phyloP scores from a whole-genome alignment of 2,113 vertebrate species.

The Dasyprocta punctata region DNA sequence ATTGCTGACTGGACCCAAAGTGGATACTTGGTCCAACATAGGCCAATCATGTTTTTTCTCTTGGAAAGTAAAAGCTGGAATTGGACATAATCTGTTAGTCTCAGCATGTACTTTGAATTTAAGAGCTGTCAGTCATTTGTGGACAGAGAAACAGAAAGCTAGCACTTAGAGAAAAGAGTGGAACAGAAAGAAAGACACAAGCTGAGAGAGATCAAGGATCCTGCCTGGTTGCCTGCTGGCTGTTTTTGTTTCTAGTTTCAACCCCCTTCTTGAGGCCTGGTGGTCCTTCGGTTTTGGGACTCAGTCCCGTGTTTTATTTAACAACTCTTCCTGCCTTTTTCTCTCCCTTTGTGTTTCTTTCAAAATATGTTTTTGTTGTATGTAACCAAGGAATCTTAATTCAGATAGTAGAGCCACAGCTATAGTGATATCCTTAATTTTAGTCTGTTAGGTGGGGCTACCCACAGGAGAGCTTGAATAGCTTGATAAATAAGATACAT shows the following conservation, averaged over 20 bases:
- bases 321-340: background rate
- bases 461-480: background rate
- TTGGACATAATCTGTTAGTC: background rate
- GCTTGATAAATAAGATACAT: background rate
- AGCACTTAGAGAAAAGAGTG: background rate
- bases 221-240: background rate
- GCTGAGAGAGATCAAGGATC: background rate
- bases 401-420: background rate
- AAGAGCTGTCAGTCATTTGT: constrained; percentile 16
- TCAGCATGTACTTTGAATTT: background rate
- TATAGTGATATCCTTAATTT: background rate
- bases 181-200: background rate
- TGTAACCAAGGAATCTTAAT: background rate
- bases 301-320: background rate
- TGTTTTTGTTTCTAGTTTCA: background rate
- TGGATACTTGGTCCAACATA: background rate
- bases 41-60: background rate
- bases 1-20: constrained; percentile 12
- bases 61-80: constrained; percentile 27
- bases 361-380: background rate
- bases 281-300: background rate
- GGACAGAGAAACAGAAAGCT: constrained; percentile 8
- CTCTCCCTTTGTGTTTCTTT: background rate
- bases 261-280: background rate
- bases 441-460: background rate